Evolutionary conservation across 2,113 vertebrate genomes (phyloP), one percentile per base, ranked within the genome.

Genomic region (Aspiorhynchus laticeps): DNA sequence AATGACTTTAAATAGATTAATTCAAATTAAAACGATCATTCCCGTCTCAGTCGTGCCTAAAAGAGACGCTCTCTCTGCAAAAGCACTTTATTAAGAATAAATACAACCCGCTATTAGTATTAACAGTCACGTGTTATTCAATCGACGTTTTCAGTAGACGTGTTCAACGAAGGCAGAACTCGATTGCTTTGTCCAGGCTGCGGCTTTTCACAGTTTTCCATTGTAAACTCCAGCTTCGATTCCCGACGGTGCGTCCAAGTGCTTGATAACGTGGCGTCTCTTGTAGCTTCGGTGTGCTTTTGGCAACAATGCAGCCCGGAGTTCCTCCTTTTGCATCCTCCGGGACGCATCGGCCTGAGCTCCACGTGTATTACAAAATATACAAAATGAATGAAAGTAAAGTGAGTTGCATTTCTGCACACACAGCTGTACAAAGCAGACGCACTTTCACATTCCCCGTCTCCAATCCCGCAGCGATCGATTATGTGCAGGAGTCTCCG

Each of bases 1-100:
- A 97, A 97, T 96, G 95, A 96, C 83, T 97, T 99, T 98, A 99
- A 99, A 99, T 99, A 98, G 95, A 95, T 93, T 95, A 96, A 95
- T 94, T 96, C 89, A 93, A 94, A 96, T 95, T 96, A 97, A 97
- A 96, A 97, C 96, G 95, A 93, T 95, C 93, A 93, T 93, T 76
- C 84, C 90, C 78, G 71, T 86, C 87, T 79, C 91, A 79, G 83
- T 88, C 61, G 88, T 95, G 93, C 95, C 94, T 95, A 93, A 91
- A 95, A 95, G 79, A 87, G 95, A 96, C 93, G 95, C 95, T 96
- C 89, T 95, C 92, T 93, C 92, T 93, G 88, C 91, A 92, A 96
- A 95, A 96, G 94, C 94, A 95, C 94, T 95, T 95, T 91, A 93
- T 94, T 97, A 97, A 96, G 97, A 99, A 99, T 99, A 99, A 99